Evolutionary conservation across 2,797 vertebrate genomes (phyloP).

Genomic region (Sphenodon punctatus): DNA sequence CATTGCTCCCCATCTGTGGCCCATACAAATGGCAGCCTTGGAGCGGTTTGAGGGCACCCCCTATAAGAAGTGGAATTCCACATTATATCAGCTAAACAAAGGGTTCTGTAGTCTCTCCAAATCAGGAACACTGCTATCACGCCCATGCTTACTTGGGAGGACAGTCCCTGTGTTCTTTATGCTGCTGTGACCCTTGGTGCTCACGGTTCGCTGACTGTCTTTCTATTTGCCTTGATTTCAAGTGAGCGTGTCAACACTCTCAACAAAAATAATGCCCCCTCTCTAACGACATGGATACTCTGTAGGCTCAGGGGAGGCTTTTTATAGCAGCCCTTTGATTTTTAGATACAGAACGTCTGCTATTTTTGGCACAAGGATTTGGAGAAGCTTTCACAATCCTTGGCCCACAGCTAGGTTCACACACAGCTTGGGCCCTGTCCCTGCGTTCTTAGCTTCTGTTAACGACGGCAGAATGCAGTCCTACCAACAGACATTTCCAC

Average conservation of each 20-base stretch:
- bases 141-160: not conserved
- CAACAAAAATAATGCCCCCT: constrained; percentile 88
- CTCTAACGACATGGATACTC: constrained; percentile 77
- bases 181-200: not conserved
- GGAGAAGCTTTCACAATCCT: constrained; percentile 78
- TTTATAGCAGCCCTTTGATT: constrained; percentile 92
- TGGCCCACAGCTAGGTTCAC: constrained; percentile 76
- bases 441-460: constrained; percentile 54
- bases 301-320: constrained; percentile 81
- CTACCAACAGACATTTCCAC: constrained; percentile 6
- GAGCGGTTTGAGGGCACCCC: not conserved
- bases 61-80: fast-evolving
- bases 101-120: not conserved
- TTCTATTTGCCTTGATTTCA: constrained; percentile 38
- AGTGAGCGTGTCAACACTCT: constrained; percentile 87
- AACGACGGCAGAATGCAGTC: too few relatives aligned
- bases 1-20: not conserved
- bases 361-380: constrained; percentile 84
- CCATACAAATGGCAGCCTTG: not conserved
- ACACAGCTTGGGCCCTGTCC: constrained; percentile 66
- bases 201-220: not conserved
- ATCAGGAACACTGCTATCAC: too few relatives aligned
- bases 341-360: constrained; percentile 81
- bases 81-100: not conserved
- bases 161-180: not conserved